Evolutionary conservation across 2,113 vertebrate species (phyloP).

Genomic region (Nycticryphes semicollaris): DNA sequence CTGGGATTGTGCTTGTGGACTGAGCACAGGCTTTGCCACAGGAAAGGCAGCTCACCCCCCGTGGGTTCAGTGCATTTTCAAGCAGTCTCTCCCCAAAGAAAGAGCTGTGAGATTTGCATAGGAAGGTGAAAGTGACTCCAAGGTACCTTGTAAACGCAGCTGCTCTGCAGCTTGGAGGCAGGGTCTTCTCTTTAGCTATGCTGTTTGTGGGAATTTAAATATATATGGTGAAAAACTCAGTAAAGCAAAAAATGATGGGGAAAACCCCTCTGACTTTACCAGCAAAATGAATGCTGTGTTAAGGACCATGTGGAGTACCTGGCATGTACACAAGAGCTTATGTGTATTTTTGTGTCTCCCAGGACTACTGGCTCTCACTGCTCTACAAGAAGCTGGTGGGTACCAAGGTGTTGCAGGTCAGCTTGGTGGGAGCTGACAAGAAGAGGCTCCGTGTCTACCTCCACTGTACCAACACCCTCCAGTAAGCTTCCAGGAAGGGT

Average conservation of each 20-base stretch:
- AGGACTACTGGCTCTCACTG: slow-evolving; percentile 95
- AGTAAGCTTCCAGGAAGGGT: slow-evolving; percentile 71
- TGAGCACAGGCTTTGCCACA: not conserved
- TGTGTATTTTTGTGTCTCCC: not conserved
- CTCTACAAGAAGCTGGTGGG: slow-evolving; percentile 92
- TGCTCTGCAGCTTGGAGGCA: not conserved
- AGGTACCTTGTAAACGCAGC: not conserved
- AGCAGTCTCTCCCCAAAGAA: not conserved
- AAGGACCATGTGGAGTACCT: not conserved
- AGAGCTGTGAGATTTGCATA: not conserved
- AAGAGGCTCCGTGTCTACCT: slow-evolving; percentile 83
- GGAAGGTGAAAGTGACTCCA: not conserved
- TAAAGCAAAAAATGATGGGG: not conserved
- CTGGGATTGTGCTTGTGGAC: rapidly evolving
- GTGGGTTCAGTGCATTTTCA: rapidly evolving
- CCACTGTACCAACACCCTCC: slow-evolving; percentile 83
- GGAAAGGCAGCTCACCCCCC: not conserved
- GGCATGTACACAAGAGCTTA: not conserved
- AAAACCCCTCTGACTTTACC: not conserved
- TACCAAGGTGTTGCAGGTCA: slow-evolving; percentile 77
- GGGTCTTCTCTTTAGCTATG: not conserved
- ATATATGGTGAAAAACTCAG: not conserved
- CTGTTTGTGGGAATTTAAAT: not conserved
- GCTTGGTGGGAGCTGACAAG: not conserved
- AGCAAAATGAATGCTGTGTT: rapidly evolving